Evolutionary conservation across 1,140 invertebrate species (phyloP).

Genomic region (Cotesia chilonis): DNA sequence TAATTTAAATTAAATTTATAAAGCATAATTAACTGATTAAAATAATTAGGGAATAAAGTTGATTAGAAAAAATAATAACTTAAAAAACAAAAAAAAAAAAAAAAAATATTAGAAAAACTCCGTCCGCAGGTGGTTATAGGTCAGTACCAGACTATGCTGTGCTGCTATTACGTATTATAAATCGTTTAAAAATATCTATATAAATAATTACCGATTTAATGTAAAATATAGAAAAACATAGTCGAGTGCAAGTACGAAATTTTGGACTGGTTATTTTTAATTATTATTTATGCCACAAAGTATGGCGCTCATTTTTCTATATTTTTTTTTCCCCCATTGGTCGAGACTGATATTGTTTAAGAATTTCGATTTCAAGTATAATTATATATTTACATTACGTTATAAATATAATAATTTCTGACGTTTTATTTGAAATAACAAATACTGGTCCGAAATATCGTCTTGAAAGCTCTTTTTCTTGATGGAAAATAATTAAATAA

Average conservation of each 20-base stretch:
- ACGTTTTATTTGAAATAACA: constrained; percentile 12
- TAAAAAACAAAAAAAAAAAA: constrained; percentile 25
- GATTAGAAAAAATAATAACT: constrained; percentile 30
- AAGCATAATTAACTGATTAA: constrained; percentile 22
- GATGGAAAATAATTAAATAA: constrained; percentile 6
- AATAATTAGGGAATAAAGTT: not conserved
- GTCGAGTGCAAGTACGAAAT: constrained; percentile 30
- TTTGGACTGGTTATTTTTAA: constrained; percentile 20
- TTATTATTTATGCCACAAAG: not conserved
- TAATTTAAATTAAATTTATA: constrained; percentile 27
- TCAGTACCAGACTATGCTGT: constrained; percentile 66
- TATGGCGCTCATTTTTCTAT: not conserved
- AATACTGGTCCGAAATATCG: constrained; percentile 29
- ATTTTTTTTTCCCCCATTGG: constrained; percentile 11
- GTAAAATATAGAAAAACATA: constrained; percentile 38
- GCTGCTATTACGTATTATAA: constrained; percentile 62
- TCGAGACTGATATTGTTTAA: constrained; percentile 31
- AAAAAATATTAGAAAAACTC: constrained; percentile 47
- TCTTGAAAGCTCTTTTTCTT: constrained; percentile 10
- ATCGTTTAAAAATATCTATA: constrained; percentile 31
- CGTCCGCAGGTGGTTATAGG: constrained; percentile 66
- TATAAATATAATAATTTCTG: not conserved
- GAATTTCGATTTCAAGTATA: not conserved
- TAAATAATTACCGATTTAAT: constrained; percentile 46
- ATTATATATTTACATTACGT: not conserved